phyloP scores from a whole-genome alignment of 1,140 invertebrate genomes.

The Ostrea edulis region DNA sequence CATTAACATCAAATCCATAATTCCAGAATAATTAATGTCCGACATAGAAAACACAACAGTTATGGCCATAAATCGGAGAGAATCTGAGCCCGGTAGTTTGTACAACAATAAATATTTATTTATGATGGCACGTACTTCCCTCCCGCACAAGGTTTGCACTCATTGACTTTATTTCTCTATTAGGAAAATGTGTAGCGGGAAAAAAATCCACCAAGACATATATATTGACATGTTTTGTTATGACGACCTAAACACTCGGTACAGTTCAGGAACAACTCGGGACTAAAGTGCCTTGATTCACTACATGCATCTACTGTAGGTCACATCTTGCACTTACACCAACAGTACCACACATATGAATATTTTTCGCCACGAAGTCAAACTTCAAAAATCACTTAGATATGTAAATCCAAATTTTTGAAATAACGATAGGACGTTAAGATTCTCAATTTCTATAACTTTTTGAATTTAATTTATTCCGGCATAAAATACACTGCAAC shows the following conservation, averaged over 20 bases:
- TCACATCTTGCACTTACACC: too few species aligned
- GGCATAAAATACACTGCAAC: slow-evolving; percentile 14
- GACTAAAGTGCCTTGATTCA: too few species aligned
- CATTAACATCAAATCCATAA: slow-evolving; percentile 5
- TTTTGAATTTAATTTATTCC: not conserved
- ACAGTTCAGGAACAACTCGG: too few species aligned
- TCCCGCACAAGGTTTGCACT: slow-evolving; percentile 19
- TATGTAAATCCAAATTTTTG: not conserved
- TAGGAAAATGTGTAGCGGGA: not conserved
- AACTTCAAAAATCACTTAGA: not conserved
- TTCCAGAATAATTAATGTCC: slow-evolving; percentile 26
- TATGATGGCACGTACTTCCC: not conserved
- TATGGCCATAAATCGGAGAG: slow-evolving; percentile 24
- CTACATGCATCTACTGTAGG: too few species aligned
- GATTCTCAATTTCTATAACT: not conserved
- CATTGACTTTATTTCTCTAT: not conserved
- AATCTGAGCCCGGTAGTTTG: not conserved
- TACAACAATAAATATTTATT: slow-evolving; percentile 28
- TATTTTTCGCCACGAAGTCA: too few species aligned
- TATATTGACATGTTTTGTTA: not conserved
- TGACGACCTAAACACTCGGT: not conserved
- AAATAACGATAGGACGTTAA: not conserved
- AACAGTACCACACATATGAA: too few species aligned
- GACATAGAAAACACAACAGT: slow-evolving; percentile 26
- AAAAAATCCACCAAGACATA: not conserved